These are phyloP conservation scores for Aleadryas rufinucha DNA, from an alignment of 2,113 vertebrate species.

Conservation along the genomic window DNA sequence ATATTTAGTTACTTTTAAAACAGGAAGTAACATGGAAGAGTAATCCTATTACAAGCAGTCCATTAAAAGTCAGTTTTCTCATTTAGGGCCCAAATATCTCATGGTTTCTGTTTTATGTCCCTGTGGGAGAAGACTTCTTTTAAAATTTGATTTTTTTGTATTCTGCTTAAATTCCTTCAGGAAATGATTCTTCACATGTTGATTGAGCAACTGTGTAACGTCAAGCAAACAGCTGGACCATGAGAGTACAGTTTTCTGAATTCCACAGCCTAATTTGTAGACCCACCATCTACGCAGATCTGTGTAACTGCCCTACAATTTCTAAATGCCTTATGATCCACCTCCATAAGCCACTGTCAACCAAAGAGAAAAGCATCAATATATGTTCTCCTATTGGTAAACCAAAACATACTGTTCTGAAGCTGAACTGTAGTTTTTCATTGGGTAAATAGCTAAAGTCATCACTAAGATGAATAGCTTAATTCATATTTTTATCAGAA, in stretches of 20 bases:
- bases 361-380: background rate
- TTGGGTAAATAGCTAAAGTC: background rate
- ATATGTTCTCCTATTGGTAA: background rate
- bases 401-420: background rate
- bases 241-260: background rate
- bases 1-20: background rate
- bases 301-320: background rate
- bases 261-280: background rate
- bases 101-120: background rate
- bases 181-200: background rate
- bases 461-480: background rate
- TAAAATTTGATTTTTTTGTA: background rate
- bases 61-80: background rate
- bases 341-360: background rate
- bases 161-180: background rate
- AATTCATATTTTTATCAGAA: background rate
- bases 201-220: background rate
- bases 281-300: background rate
- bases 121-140: background rate
- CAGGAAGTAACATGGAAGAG: background rate
- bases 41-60: background rate
- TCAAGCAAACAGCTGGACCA: background rate
- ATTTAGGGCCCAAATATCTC: background rate
- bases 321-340: background rate
- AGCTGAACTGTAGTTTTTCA: background rate